phyloP scores from a whole-genome alignment of 1,140 invertebrate genomes.

The Sipha flava region DNA sequence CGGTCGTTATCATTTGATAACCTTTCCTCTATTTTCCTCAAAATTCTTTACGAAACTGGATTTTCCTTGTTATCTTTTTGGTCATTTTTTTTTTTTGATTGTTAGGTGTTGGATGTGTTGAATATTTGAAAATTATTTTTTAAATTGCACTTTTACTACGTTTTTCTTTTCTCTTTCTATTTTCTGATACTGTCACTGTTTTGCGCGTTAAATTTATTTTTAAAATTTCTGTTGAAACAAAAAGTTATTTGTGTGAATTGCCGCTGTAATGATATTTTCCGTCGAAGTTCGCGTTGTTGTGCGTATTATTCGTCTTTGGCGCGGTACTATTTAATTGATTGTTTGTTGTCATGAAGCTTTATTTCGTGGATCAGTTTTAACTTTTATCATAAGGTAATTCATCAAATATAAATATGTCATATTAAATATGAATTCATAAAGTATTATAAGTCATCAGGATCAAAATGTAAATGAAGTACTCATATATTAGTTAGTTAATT shows the following conservation, averaged over 20 bases:
- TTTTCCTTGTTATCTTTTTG: conserved; percentile 6
- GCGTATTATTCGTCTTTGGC: neutral
- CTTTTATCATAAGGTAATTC: neutral
- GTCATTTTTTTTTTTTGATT: neutral
- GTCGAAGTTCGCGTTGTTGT: neutral
- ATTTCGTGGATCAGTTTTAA: neutral
- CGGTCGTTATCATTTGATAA: conserved; percentile 2
- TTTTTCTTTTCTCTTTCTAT: neutral
- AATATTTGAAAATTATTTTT: neutral
- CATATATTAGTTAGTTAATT: too few species aligned
- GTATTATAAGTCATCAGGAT: too few species aligned
- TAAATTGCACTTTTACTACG: neutral
- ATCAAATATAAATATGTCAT: too few species aligned
- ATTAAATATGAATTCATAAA: neutral
- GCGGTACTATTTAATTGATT: neutral
- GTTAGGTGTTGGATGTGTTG: neutral
- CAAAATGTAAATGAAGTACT: too few species aligned
- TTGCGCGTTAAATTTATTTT: neutral
- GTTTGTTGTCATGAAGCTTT: neutral
- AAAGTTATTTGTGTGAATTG: neutral
- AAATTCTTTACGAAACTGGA: neutral
- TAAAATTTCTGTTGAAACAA: neutral
- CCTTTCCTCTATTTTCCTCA: neutral
- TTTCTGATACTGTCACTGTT: neutral
- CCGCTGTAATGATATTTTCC: neutral